phyloP scores from a whole-genome alignment of 2,113 vertebrate species.

The Zapornia atra region DNA sequence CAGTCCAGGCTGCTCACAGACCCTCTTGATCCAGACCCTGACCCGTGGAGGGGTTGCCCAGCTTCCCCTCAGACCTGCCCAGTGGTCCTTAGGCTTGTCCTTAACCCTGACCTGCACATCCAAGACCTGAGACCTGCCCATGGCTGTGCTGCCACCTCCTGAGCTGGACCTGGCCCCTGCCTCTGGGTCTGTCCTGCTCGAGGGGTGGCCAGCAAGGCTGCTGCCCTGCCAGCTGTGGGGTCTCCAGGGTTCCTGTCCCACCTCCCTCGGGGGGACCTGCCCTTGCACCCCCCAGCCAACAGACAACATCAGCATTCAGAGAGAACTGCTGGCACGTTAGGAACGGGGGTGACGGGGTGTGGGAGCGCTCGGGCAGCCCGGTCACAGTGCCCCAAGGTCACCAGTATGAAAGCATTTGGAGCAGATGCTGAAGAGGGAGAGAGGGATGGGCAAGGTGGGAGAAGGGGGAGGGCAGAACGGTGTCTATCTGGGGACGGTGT shows the following conservation, averaged over 20 bases:
- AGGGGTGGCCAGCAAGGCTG: neutral
- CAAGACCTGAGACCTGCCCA: neutral
- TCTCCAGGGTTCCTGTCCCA: neutral
- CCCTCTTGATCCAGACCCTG: neutral
- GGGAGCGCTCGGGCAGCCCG: neutral
- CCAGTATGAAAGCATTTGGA: too few relatives aligned
- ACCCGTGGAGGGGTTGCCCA: too few relatives aligned
- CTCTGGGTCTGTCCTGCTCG: neutral
- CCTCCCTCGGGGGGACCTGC: neutral
- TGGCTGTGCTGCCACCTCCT: rapidly evolving
- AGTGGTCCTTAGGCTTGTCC: neutral
- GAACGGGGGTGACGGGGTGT: neutral
- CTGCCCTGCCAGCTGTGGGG: neutral
- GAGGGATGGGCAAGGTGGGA: neutral
- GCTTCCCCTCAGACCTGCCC: neutral
- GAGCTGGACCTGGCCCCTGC: neutral
- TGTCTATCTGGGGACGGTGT: neutral
- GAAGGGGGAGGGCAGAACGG: neutral
- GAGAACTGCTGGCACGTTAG: neutral
- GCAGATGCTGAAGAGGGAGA: neutral
- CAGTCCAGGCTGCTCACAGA: too few relatives aligned
- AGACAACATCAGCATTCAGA: too few relatives aligned
- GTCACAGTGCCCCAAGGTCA: neutral
- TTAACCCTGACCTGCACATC: neutral
- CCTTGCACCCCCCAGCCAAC: neutral